phyloP scores from a whole-genome alignment of 2,113 vertebrate species.

The Papio anubis region DNA sequence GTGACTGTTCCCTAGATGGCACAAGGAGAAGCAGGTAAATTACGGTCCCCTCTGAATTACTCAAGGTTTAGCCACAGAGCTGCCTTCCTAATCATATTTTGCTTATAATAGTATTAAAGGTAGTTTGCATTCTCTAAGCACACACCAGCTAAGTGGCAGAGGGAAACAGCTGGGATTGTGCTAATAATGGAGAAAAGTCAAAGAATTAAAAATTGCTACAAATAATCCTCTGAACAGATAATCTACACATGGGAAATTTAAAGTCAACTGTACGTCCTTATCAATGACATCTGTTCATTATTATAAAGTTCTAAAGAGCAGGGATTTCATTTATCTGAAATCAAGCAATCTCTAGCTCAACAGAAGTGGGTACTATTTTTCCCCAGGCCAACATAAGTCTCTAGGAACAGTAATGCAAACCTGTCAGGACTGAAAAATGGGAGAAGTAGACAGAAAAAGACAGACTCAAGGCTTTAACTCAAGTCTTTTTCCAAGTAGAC shows the following conservation, averaged over 20 bases:
- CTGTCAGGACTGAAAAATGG: background rate
- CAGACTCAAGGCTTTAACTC: background rate
- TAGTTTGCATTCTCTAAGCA: slow-evolving; percentile 35
- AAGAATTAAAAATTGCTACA: background rate
- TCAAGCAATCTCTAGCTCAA: background rate
- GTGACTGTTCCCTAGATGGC: slow-evolving; percentile 92
- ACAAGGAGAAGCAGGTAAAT: slow-evolving; percentile 9
- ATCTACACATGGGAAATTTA: background rate
- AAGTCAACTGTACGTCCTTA: background rate
- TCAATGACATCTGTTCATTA: slow-evolving; percentile 9
- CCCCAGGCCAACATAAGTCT: background rate
- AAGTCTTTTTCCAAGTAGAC: background rate
- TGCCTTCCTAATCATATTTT: slow-evolving; percentile 16
- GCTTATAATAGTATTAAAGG: background rate
- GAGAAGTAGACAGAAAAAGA: background rate
- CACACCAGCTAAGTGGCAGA: background rate
- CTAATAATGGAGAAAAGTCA: slow-evolving; percentile 3
- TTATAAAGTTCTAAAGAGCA: background rate
- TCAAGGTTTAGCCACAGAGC: background rate
- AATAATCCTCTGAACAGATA: background rate
- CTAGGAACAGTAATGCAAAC: background rate
- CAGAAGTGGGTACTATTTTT: background rate
- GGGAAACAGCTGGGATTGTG: background rate
- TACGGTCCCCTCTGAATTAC: background rate
- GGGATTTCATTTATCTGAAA: slow-evolving; percentile 28